Evolutionary conservation across 2,113 vertebrate species (phyloP).

Genomic region (Coregonus clupeaformis): DNA sequence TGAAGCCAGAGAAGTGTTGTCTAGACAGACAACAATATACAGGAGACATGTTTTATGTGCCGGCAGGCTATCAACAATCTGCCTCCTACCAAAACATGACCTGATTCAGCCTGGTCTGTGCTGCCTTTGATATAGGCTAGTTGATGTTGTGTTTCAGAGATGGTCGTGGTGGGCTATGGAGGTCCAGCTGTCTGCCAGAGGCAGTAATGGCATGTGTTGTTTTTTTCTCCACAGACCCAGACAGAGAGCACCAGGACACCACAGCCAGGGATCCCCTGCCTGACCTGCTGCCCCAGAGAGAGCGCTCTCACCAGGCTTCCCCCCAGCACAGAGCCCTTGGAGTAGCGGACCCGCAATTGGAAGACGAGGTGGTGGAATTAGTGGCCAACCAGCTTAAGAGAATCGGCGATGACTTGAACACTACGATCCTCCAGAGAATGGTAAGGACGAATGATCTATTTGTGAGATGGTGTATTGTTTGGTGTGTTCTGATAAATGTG

Average conservation of each 20-base stretch:
- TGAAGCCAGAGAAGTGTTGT: neutral
- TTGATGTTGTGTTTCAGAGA: neutral
- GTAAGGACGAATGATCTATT: conserved; percentile 37
- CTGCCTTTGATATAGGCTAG: neutral
- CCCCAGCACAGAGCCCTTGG: conserved; percentile 24
- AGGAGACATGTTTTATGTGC: no score
- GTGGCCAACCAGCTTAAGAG: conserved; percentile 65
- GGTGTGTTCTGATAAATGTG: no score
- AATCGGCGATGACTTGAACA: conserved; percentile 71
- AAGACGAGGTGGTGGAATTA: conserved; percentile 48
- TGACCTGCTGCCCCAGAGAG: conserved; percentile 56
- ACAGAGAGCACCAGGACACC: conserved; percentile 18
- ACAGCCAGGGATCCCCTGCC: conserved; percentile 40
- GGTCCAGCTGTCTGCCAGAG: no score
- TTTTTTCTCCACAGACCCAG: conserved; percentile 37
- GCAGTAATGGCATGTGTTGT: neutral
- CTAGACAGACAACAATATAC: no score
- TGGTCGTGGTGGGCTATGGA: neutral
- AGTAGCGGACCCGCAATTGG: conserved; percentile 25
- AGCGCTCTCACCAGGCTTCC: conserved; percentile 32
- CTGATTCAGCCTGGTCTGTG: neutral
- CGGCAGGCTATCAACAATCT: neutral
- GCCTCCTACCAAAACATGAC: neutral
- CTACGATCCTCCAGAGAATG: conserved; percentile 59
- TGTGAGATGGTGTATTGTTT: neutral